These are phyloP conservation scores for Planococcus citri DNA, from an alignment of 1,140 invertebrate genomes.

Conservation along the genomic window DNA sequence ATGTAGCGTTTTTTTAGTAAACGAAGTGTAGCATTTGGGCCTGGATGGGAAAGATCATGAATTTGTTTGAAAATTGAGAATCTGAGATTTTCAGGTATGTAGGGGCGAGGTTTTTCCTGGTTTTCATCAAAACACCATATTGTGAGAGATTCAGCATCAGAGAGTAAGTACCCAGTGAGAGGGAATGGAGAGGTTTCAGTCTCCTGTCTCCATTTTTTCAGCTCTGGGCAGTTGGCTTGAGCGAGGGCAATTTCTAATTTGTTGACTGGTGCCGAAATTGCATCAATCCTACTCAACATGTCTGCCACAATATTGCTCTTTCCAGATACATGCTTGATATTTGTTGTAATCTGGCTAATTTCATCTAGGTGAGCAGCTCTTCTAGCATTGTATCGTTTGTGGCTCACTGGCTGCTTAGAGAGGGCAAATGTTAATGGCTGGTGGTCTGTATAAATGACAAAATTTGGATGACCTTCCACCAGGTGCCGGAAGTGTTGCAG, in stretches of 20 bases:
- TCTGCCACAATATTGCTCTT: slow-evolving; percentile 11
- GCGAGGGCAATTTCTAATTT: neutral
- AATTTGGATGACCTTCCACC: slow-evolving; percentile 32
- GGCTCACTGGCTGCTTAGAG: slow-evolving; percentile 29
- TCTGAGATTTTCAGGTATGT: neutral
- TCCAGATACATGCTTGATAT: neutral
- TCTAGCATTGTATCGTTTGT: slow-evolving; percentile 30
- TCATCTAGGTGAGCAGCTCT: slow-evolving; percentile 31
- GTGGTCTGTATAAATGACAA: slow-evolving; percentile 35
- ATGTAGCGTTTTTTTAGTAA: neutral
- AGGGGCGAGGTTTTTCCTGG: neutral
- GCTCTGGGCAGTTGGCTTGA: too few relatives aligned
- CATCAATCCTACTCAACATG: neutral
- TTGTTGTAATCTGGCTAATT: slow-evolving; percentile 26
- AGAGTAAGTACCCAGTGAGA: too few relatives aligned
- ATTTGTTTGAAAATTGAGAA: neutral
- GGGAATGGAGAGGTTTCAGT: too few relatives aligned
- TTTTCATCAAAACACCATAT: too few relatives aligned
- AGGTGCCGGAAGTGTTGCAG: slow-evolving; percentile 35
- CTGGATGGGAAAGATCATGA: neutral
- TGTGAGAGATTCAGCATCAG: too few relatives aligned
- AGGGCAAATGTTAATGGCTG: slow-evolving; percentile 30
- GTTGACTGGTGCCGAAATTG: neutral
- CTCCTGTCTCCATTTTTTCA: too few relatives aligned
- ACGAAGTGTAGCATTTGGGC: neutral